Conservation (phyloP, 1,140 invertebrate species). For the Globodera rostochiensis region DNA sequence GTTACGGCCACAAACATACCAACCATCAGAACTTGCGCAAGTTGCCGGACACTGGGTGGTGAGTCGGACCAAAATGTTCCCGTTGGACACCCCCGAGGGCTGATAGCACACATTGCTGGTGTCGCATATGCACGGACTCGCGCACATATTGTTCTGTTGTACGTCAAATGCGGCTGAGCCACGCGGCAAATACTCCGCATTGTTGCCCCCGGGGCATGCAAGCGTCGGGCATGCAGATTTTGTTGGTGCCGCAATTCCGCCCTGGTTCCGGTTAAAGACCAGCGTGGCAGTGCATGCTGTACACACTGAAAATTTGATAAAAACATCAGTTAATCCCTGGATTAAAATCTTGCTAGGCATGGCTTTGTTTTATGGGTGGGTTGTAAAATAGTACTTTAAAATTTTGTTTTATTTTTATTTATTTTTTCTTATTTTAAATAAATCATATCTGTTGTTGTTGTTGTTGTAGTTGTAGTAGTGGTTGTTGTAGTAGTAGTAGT, state of each 20-base stretch:
- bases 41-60: not conserved
- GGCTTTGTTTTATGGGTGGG: not conserved
- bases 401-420: not conserved
- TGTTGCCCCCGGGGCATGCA: not conserved
- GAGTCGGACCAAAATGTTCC: constrained; percentile 11
- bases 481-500: not conserved
- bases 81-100: not conserved
- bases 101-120: not conserved
- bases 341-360: not conserved
- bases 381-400: not conserved
- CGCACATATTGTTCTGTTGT: not conserved
- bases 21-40: not conserved
- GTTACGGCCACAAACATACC: not conserved
- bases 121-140: constrained; percentile 1
- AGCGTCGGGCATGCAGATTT: not conserved
- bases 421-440: not conserved
- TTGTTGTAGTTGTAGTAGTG: not conserved
- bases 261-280: not conserved
- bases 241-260: constrained; percentile 1
- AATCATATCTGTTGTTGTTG: not conserved
- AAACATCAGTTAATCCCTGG: no score
- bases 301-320: not conserved
- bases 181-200: not conserved
- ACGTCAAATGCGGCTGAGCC: not conserved
- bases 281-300: not conserved